phyloP scores from a whole-genome alignment of 2,113 vertebrate genomes.

The Chunga burmeisteri region DNA sequence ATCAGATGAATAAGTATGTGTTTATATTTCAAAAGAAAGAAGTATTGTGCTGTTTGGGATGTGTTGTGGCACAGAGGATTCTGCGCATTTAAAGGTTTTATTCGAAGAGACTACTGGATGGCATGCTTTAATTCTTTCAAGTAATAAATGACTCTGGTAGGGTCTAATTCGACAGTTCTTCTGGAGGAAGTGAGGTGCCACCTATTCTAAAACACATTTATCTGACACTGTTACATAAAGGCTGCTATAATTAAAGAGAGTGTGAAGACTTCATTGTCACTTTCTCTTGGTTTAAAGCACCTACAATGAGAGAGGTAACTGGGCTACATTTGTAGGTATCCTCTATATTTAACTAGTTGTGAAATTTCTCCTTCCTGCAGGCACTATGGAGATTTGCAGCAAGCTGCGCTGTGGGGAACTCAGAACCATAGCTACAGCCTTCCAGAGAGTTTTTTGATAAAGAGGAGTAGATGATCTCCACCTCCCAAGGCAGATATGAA shows the following conservation, averaged over 20 bases:
- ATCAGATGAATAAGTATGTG: neutral
- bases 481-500: neutral
- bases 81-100: neutral
- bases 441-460: neutral
- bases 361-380: neutral
- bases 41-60: neutral
- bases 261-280: conserved; percentile 40
- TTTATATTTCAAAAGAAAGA: neutral
- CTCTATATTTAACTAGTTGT: conserved; percentile 41
- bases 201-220: conserved; percentile 31
- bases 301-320: conserved; percentile 23
- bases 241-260: conserved; percentile 57
- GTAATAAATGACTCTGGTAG: conserved; percentile 21
- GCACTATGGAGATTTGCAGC: neutral
- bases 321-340: conserved; percentile 31
- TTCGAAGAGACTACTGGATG: neutral
- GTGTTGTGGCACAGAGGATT: neutral
- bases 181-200: conserved; percentile 47
- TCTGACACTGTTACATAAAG: conserved; percentile 50
- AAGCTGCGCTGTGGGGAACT: neutral
- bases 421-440: neutral
- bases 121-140: neutral
- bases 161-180: conserved; percentile 36
- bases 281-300: neutral
- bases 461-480: neutral